A percentile compares a stretch with the other conserved stretches of the same genome.
Evolutionary conservation across 2,888 invertebrate species (phyloP).

Genomic region (Enchytraeus crypticus): DNA sequence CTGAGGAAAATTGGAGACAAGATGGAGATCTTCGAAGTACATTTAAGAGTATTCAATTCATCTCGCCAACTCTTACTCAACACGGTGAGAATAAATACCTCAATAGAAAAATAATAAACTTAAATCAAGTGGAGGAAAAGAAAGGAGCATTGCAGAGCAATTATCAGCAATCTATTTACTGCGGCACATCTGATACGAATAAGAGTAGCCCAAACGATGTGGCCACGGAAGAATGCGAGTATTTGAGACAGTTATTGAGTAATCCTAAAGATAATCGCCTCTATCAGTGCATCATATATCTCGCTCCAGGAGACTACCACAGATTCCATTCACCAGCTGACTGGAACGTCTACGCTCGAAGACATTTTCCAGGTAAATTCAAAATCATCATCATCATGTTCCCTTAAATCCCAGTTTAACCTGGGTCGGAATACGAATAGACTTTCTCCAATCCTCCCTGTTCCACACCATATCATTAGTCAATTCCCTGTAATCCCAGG

Average conservation of each 20-base stretch:
- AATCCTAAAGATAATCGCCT: constrained; percentile 49
- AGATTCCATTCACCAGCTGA: constrained; percentile 84
- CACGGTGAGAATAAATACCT: too few species aligned
- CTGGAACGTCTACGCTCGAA: constrained; percentile 73
- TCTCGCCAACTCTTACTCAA: too few species aligned
- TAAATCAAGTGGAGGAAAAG: too few species aligned
- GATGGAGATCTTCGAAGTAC: background rate
- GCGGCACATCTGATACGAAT: background rate
- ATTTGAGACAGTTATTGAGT: background rate
- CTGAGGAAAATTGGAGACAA: too few species aligned
- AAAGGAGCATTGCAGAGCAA: too few species aligned
- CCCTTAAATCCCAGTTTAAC: too few species aligned
- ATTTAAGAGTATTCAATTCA: background rate
- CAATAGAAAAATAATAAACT: too few species aligned
- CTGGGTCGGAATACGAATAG: too few species aligned
- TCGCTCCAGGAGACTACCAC: constrained; percentile 97
- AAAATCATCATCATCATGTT: too few species aligned
- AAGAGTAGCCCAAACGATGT: background rate
- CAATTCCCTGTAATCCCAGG: too few species aligned
- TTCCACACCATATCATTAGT: too few species aligned
- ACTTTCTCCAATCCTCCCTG: too few species aligned
- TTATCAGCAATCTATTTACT: background rate
- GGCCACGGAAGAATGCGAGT: background rate
- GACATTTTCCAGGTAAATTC: constrained; percentile 73
- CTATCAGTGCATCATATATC: constrained; percentile 88